A percentile compares a stretch with the other conserved stretches of the same genome.
These are phyloP conservation scores for Terebella lapidaria DNA, from an alignment of 2,888 invertebrate genomes.

Conservation along the genomic window DNA sequence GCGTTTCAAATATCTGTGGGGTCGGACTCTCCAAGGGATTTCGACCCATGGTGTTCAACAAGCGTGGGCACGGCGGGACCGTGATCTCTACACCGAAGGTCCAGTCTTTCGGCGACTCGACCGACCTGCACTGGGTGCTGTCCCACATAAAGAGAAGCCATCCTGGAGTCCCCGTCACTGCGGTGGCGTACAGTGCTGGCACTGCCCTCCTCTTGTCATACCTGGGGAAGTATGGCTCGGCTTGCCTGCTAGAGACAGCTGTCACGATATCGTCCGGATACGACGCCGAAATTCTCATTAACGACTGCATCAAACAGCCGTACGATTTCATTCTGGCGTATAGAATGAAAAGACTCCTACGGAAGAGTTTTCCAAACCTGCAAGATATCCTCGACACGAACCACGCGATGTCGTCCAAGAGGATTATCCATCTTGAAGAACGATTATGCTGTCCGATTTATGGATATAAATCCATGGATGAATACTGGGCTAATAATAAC, in stretches of 20 bases:
- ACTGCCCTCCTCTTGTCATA: slow-evolving; percentile 39
- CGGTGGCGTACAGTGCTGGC: slow-evolving; percentile 37
- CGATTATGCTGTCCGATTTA: slow-evolving; percentile 34
- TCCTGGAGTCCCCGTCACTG: slow-evolving; percentile 32
- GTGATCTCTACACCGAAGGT: slow-evolving; percentile 39
- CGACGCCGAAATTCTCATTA: slow-evolving; percentile 25
- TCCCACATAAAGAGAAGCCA: slow-evolving; percentile 33
- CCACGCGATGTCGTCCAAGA: slow-evolving; percentile 30
- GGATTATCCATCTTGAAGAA: slow-evolving; percentile 34
- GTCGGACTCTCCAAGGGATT: slow-evolving; percentile 32
- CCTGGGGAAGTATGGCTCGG: slow-evolving; percentile 44
- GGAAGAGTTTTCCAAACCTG: slow-evolving; percentile 31
- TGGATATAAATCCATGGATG: slow-evolving; percentile 30
- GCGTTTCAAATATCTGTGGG: slow-evolving; percentile 28
- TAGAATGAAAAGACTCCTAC: slow-evolving; percentile 31
- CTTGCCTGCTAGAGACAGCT: slow-evolving; percentile 33
- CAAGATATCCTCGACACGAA: slow-evolving; percentile 30
- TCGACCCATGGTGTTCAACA: slow-evolving; percentile 40
- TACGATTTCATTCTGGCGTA: slow-evolving; percentile 33
- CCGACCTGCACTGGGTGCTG: slow-evolving; percentile 39
- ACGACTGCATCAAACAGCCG: slow-evolving; percentile 24
- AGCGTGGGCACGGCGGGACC: slow-evolving; percentile 36
- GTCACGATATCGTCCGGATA: slow-evolving; percentile 41
- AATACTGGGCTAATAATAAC: slow-evolving; percentile 44
- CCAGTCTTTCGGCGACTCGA: slow-evolving; percentile 38